Evolutionary conservation across 2,113 vertebrate species (phyloP).

Genomic region (Coreoperca whiteheadi): DNA sequence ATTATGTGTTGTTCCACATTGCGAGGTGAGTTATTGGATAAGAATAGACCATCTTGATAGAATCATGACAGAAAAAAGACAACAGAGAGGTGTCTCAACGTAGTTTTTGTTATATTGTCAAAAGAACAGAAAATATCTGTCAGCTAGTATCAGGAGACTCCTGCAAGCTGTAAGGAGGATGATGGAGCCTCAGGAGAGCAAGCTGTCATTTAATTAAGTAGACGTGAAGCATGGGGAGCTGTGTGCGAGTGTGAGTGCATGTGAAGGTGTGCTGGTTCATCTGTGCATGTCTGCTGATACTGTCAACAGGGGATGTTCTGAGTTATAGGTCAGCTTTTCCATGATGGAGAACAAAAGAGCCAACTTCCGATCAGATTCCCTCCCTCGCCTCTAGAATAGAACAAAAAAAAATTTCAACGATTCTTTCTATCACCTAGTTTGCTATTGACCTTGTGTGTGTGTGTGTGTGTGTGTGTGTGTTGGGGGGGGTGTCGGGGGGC

Average conservation of each 20-base stretch:
- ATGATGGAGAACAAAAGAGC: constrained; percentile 22
- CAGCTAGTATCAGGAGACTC: constrained; percentile 34
- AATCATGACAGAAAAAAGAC: constrained; percentile 6
- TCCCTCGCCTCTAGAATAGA: neutral
- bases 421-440: neutral
- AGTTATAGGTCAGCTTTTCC: constrained; percentile 44
- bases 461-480: too few species aligned
- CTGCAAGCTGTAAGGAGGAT: constrained; percentile 33
- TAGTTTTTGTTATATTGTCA: constrained; percentile 25
- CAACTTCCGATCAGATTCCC: constrained; percentile 23
- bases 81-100: constrained; percentile 13
- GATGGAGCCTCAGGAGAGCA: constrained; percentile 58
- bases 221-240: constrained; percentile 34
- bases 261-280: constrained; percentile 1
- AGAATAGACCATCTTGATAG: constrained; percentile 20
- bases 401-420: neutral
- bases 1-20: constrained; percentile 7
- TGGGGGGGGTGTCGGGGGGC: neutral
- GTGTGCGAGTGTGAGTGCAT: constrained; percentile 6
- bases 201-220: constrained; percentile 68
- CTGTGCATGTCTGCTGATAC: constrained; percentile 33
- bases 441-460: constrained; percentile 51
- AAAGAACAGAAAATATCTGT: constrained; percentile 9
- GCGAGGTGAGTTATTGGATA: neutral
- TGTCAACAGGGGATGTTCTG: constrained; percentile 31